Evolutionary conservation across 2,888 invertebrate species (phyloP).

Genomic region (Agrochola litura): DNA sequence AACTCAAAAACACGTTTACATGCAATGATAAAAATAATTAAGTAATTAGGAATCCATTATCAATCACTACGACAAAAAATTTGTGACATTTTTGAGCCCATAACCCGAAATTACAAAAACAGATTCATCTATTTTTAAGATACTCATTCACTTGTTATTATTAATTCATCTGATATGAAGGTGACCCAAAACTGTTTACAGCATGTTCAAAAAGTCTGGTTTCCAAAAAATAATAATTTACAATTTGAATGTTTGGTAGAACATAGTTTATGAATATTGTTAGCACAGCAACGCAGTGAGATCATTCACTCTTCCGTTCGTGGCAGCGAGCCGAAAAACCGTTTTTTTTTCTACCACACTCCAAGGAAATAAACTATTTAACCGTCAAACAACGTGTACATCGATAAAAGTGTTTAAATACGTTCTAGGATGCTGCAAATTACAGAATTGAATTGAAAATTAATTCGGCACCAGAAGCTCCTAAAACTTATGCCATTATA

Average conservation of each 20-base stretch:
- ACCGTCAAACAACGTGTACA: constrained; percentile 41
- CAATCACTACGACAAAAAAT: not conserved
- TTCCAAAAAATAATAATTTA: constrained; percentile 25
- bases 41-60: not conserved
- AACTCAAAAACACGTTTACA: not conserved
- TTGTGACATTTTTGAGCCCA: too few species aligned
- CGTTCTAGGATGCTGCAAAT: not conserved
- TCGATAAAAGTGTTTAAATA: constrained; percentile 39
- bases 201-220: constrained; percentile 1
- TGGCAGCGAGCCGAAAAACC: constrained; percentile 66
- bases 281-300: constrained; percentile 52
- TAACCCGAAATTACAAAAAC: not conserved
- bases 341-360: constrained; percentile 50
- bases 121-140: not conserved
- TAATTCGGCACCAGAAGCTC: not conserved
- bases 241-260: constrained; percentile 37
- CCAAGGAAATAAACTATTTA: constrained; percentile 57
- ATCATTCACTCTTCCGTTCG: constrained; percentile 55
- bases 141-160: not conserved
- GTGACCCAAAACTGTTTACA: constrained; percentile 9
- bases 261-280: constrained; percentile 56
- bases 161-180: constrained; percentile 2
- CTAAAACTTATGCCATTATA: not conserved
- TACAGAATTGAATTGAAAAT: not conserved
- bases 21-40: not conserved